These are phyloP conservation scores for Pelmatolapia mariae DNA, from an alignment of 2,113 vertebrate genomes.

Conservation along the genomic window DNA sequence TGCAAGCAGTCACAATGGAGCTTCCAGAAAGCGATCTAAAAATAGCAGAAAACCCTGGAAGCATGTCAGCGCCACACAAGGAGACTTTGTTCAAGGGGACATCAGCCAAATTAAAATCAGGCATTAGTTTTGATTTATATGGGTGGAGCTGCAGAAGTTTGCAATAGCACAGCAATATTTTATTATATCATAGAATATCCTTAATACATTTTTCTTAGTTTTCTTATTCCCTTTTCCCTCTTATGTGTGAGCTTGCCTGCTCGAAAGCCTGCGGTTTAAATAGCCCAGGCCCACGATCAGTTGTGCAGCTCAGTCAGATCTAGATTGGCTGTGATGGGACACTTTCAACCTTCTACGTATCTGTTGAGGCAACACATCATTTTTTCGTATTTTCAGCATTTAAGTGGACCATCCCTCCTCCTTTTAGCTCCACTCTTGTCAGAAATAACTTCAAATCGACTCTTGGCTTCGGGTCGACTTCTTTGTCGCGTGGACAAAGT, in stretches of 20 bases:
- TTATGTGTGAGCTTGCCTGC: not conserved
- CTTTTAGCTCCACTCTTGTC: not conserved
- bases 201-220: not conserved
- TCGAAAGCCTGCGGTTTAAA: not conserved
- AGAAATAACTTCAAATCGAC: constrained; percentile 12
- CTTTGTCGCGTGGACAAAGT: constrained; percentile 29
- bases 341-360: not conserved
- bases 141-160: not conserved
- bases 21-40: not conserved
- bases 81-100: not conserved
- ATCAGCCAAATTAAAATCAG: not conserved
- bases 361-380: not conserved
- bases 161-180: not conserved
- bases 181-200: not conserved
- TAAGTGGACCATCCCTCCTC: not conserved
- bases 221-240: not conserved
- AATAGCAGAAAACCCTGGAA: not conserved
- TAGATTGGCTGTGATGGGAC: not conserved
- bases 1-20: not conserved
- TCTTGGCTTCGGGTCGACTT: not conserved
- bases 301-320: not conserved
- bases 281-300: not conserved
- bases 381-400: not conserved
- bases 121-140: not conserved
- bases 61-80: not conserved